phyloP scores from a whole-genome alignment of 2,797 vertebrate genomes.

The Brotula barbata region DNA sequence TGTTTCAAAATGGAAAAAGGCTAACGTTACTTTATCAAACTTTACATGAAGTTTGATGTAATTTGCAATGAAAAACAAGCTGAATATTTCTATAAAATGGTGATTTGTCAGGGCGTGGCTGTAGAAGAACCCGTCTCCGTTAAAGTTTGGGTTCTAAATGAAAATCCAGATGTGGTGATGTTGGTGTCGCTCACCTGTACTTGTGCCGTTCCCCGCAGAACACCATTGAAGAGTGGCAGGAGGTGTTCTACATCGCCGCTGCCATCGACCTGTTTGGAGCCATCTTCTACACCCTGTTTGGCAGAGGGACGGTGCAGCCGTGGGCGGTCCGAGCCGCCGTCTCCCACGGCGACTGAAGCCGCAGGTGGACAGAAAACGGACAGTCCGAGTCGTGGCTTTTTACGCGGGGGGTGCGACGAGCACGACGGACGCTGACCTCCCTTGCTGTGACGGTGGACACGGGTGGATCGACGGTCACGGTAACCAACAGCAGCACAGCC shows the following conservation, averaged over 20 bases:
- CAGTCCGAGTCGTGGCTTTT: neutral
- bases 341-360: slow-evolving; percentile 75
- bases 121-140: too few relatives aligned
- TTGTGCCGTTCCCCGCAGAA: slow-evolving; percentile 81
- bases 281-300: slow-evolving; percentile 87
- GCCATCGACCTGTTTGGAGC: slow-evolving; percentile 91
- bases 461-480: too few relatives aligned
- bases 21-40: too few relatives aligned
- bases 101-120: too few relatives aligned
- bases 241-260: slow-evolving; percentile 93
- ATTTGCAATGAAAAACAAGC: too few relatives aligned
- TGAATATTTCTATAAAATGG: too few relatives aligned
- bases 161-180: too few relatives aligned
- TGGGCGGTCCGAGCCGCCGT: slow-evolving; percentile 85
- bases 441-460: neutral
- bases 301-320: slow-evolving; percentile 86
- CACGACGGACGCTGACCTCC: neutral
- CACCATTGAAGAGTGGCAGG: slow-evolving; percentile 91
- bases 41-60: too few relatives aligned
- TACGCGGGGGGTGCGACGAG: neutral
- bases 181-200: slow-evolving; percentile 11
- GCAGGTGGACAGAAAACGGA: neutral
- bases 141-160: too few relatives aligned
- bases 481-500: too few relatives aligned
- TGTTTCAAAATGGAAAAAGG: too few relatives aligned